Evolutionary conservation across 1,140 invertebrate species (phyloP), one percentile per base, ranked within the genome.

Genomic region (Drosophila orosa): DNA sequence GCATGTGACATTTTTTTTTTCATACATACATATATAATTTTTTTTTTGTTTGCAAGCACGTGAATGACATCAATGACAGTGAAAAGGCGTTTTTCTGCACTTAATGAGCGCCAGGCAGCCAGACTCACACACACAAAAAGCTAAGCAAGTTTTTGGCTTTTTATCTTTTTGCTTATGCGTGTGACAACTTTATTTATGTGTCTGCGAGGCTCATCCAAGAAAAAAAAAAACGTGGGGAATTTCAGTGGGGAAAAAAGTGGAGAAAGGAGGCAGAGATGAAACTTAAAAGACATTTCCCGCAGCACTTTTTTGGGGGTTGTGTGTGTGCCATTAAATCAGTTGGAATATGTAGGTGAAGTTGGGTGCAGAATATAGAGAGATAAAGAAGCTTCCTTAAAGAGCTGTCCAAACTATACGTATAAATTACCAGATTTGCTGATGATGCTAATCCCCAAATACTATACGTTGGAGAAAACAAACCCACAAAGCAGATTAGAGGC

Each of bases 111-210:
- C 55, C 31, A 56, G 57, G 44, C 25, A 54, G 39, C 45, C 48
- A 58, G 50, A 56, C 50, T 24, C n/a, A 47, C 31, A 57, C 24
- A 50, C 33, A 35, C 44, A 54, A 45, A 74, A 52, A 74, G 72
- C 72, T 74, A 74, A 74, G 72, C 71, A 74, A 72, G 68, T 68
- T 84, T 73, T 77, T 72, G 44, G 72, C 66, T 80, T 80, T 84
- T 84, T 84, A 80, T 85, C 73, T 85, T 44, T 54, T 42, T 54
- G 45, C 56, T 27, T 72, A 52, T 83, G 80, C 58, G 81, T 85
- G 81, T 77, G 80, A 85, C 84, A 87, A 87, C 71, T 87, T 87
- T 87, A 87, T 87, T 87, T 87, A 87, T 87, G 83, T 87, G 83
- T 87, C 83, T 87, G 83, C 84, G 44, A 75, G 59, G 84, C 79